Conservation (phyloP, 2,888 invertebrate species). For the Xylocampa areola region DNA sequence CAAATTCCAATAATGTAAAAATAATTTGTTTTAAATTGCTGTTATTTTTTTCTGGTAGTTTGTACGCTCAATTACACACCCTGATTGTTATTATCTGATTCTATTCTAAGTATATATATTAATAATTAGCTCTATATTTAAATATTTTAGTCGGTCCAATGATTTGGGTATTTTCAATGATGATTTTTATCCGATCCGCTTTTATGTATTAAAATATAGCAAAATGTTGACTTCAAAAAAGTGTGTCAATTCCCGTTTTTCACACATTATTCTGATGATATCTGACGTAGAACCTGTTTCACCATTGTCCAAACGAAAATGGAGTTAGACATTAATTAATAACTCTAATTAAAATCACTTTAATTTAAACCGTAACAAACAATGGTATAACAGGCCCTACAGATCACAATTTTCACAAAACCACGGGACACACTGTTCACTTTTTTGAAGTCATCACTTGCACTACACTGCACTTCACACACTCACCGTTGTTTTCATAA, state of each 20-base stretch:
- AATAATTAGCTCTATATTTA: background rate
- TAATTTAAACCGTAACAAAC: slow-evolving; percentile 19
- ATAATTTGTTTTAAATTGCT: background rate
- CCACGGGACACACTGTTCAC: slow-evolving; percentile 74
- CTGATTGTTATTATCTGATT: slow-evolving; percentile 10
- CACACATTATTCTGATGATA: slow-evolving; percentile 21
- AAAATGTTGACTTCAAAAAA: slow-evolving; percentile 85
- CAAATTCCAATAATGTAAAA: background rate
- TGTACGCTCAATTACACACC: background rate
- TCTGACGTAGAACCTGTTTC: slow-evolving; percentile 54
- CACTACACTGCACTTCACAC: slow-evolving; percentile 76
- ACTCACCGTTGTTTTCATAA: slow-evolving; percentile 88
- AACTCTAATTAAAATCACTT: slow-evolving; percentile 16
- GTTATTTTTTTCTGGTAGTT: slow-evolving; percentile 6
- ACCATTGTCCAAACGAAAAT: slow-evolving; percentile 51
- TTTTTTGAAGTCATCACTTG: slow-evolving; percentile 85
- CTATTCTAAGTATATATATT: background rate
- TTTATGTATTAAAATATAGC: slow-evolving; percentile 16
- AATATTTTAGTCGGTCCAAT: background rate
- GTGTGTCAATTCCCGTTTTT: slow-evolving; percentile 70
- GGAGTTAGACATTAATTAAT: slow-evolving; percentile 31
- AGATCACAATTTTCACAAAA: slow-evolving; percentile 61
- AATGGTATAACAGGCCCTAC: slow-evolving; percentile 59
- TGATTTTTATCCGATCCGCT: background rate
- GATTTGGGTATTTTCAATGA: background rate